These are phyloP conservation scores for Acanthaster planci DNA, from an alignment of 35 echinoderm and acorn worm species.

Conservation along the genomic window DNA sequence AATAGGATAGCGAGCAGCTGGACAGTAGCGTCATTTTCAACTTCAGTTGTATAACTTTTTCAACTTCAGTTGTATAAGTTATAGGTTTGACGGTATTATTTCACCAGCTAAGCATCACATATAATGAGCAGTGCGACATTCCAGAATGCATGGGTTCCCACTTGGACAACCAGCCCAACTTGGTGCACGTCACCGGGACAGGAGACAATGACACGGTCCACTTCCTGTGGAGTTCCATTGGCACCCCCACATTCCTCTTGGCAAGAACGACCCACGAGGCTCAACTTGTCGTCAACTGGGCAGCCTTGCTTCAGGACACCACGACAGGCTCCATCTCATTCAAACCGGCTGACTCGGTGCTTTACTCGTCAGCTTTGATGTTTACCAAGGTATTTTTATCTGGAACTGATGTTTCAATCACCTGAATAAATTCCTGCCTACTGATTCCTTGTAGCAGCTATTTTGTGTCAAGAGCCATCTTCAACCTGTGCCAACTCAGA, in stretches of 20 bases:
- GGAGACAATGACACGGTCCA: conserved; percentile 55
- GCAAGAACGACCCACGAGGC: conserved; percentile 38
- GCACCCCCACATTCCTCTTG: conserved; percentile 48
- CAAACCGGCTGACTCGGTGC: conserved; percentile 15
- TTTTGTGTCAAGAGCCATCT: no score
- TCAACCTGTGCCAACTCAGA: no score
- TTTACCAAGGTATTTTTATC: conserved; percentile 52
- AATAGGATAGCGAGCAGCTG: no score
- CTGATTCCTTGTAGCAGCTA: no score
- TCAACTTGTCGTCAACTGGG: conserved; percentile 55
- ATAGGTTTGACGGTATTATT: no score
- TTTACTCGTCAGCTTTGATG: conserved; percentile 51
- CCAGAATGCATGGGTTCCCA: conserved; percentile 23
- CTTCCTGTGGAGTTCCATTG: conserved; percentile 71
- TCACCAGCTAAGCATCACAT: conserved; percentile 51
- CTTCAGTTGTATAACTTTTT: no score
- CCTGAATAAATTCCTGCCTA: no score
- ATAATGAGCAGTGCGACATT: conserved; percentile 64
- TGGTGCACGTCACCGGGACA: conserved; percentile 51
- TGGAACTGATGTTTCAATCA: background rate
- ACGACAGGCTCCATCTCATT: conserved; percentile 32
- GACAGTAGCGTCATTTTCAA: no score
- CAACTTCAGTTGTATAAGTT: no score
- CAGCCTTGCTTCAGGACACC: background rate
- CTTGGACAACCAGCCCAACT: conserved; percentile 36